Percentiles rank a stretch among this genome's conserved stretches.
phyloP scores from a whole-genome alignment of 2,888 invertebrate genomes.

The Xanthia togata region DNA sequence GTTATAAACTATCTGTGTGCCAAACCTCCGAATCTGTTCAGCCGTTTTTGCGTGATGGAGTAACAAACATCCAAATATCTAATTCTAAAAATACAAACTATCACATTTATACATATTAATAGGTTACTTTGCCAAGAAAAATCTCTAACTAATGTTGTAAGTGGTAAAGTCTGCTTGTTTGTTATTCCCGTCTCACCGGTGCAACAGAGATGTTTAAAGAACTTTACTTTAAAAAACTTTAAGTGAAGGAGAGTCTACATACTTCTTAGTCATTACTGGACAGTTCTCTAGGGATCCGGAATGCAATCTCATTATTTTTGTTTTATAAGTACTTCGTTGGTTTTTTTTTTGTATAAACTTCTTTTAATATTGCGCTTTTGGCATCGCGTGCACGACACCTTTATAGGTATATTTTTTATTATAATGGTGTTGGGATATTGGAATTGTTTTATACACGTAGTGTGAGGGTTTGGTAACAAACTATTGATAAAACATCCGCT shows the following conservation, averaged over 20 bases:
- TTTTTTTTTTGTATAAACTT: background rate
- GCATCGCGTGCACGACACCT: background rate
- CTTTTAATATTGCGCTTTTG: background rate
- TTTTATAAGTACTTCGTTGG: background rate
- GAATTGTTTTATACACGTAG: background rate
- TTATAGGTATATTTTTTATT: background rate
- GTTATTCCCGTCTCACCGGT: conserved; percentile 37
- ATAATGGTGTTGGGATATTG: background rate
- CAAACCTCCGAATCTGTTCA: no score
- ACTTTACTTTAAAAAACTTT: conserved; percentile 54
- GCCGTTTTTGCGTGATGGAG: no score
- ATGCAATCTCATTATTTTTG: conserved; percentile 37
- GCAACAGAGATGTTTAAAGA: conserved; percentile 30
- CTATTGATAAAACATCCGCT: background rate
- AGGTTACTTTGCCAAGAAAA: conserved; percentile 1
- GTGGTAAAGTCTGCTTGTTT: conserved; percentile 23
- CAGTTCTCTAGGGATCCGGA: conserved; percentile 6
- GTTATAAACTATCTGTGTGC: no score
- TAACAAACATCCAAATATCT: no score
- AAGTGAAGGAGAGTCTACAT: conserved; percentile 20
- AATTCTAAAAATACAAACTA: no score
- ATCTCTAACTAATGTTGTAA: conserved; percentile 26
- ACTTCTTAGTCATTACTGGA: conserved; percentile 7
- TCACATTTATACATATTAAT: no score
- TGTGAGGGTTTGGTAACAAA: background rate